These are phyloP conservation scores for Spialia ferax DNA, from an alignment of 2,888 invertebrate species.

Conservation along the genomic window DNA sequence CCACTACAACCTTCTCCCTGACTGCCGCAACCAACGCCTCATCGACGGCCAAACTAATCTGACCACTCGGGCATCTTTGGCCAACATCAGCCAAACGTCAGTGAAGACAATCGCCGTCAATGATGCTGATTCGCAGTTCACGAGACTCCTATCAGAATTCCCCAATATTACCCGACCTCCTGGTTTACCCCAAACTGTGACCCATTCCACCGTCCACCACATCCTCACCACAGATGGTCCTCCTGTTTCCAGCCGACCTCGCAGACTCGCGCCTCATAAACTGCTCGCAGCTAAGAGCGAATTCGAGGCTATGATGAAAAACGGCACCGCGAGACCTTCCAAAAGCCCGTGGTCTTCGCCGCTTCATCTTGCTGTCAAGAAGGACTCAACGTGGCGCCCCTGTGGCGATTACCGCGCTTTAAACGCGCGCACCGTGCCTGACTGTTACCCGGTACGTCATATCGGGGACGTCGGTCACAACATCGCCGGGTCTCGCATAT, in stretches of 20 bases:
- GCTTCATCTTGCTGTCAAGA: neutral
- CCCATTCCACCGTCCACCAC: neutral
- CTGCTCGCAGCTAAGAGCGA: neutral
- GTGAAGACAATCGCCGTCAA: neutral
- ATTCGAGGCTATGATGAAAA: neutral
- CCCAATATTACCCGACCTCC: neutral
- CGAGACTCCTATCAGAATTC: neutral
- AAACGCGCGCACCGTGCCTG: neutral
- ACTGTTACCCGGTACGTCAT: neutral
- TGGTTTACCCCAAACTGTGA: neutral
- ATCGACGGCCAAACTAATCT: no score
- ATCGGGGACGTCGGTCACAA: neutral
- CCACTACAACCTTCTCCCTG: no score
- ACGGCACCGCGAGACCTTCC: neutral
- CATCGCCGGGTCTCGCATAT: no score
- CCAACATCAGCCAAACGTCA: neutral
- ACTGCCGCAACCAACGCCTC: no score
- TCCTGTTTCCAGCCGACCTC: neutral
- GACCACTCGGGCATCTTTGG: no score
- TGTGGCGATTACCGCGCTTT: neutral
- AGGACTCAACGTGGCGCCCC: neutral
- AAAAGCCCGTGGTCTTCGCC: neutral
- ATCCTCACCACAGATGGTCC: neutral
- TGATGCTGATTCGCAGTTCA: neutral
- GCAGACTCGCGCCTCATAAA: neutral